Base-by-base conservation (phyloP, 2,797 vertebrate species). In the Sphenopsis melanotis region DNA sequence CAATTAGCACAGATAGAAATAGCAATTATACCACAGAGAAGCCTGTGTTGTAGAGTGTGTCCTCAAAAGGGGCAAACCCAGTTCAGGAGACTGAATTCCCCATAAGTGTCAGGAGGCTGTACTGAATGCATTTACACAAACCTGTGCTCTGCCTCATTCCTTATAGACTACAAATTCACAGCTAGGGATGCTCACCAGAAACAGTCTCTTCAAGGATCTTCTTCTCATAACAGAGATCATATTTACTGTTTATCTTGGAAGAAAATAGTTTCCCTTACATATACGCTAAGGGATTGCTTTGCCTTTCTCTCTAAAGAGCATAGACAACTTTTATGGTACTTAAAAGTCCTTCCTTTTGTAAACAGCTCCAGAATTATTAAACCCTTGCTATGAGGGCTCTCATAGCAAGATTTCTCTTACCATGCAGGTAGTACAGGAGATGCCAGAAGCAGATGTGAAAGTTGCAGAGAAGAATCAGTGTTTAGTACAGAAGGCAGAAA, bases 371-470 rank as follows among this genome's bases (percentile, higher is more conserved):
- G 53, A 69, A 85, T 74, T 77, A 80, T 56, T 70, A 86, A 86
- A 75, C 6, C 9, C 29, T 81, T 90, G 15, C 39, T 41, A 41
- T 39, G 50, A 81, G 32, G n/a, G 37, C 15, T 72, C 37, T 34
- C 36, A 41, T 17, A 65, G 47, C 47, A 82, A 87, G 52, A 42
- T 59, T 65, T 60, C n/a, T 94, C 22, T 79, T 82, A 69, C 0
- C 1, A 44, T 0, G 0, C 23, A 61, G 61, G 44, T 39, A 75
- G 57, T 69, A 44, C 0, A 0, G 72, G 69, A 94, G 32, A 20
- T 72, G 55, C 47, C 65, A 83, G 65, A 78, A 91, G 42, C 50
- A 91, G 59, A n/a, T 69, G 42, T 47, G 39, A 49, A 93, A 79
- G 55, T 13, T 83, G n/a, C 46, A 72, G 50, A 24, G n/a, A 83